Conservation (phyloP, 1,140 invertebrate genomes). For the Brachionus calyciflorus region DNA sequence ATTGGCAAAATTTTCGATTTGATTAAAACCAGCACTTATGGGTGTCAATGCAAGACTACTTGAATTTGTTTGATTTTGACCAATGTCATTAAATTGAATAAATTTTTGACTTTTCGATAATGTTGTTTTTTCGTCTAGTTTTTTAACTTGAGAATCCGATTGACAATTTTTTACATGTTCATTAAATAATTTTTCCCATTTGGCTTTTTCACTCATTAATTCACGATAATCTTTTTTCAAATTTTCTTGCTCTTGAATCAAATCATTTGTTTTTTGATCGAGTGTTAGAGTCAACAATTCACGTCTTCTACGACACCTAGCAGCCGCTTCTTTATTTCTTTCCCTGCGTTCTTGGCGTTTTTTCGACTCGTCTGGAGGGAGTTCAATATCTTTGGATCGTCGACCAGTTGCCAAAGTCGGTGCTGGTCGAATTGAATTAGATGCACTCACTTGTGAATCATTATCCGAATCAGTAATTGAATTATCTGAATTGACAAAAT, state of each 20-base stretch:
- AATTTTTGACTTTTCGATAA: neutral
- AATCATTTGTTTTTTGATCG: neutral
- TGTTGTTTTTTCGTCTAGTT: neutral
- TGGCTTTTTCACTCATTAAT: neutral
- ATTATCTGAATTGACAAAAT: no score
- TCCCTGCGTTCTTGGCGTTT: slow-evolving; percentile 35
- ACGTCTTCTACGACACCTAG: slow-evolving; percentile 1
- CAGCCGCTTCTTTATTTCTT: slow-evolving; percentile 43
- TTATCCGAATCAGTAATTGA: neutral
- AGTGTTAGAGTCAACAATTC: neutral
- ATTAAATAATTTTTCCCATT: neutral
- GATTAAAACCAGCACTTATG: neutral
- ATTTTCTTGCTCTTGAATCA: neutral
- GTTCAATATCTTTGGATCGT: slow-evolving; percentile 4
- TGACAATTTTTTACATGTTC: slow-evolving; percentile 11
- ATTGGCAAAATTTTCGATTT: neutral
- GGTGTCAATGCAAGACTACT: neutral
- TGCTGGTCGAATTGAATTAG: neutral
- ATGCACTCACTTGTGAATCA: neutral
- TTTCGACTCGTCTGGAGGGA: slow-evolving; percentile 32
- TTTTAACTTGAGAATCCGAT: no score
- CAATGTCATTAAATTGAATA: neutral
- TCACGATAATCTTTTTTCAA: neutral
- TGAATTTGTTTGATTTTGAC: neutral
- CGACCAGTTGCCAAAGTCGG: slow-evolving; percentile 44